Conservation (phyloP, 2,888 invertebrate genomes). For the Blomia tropicalis region DNA sequence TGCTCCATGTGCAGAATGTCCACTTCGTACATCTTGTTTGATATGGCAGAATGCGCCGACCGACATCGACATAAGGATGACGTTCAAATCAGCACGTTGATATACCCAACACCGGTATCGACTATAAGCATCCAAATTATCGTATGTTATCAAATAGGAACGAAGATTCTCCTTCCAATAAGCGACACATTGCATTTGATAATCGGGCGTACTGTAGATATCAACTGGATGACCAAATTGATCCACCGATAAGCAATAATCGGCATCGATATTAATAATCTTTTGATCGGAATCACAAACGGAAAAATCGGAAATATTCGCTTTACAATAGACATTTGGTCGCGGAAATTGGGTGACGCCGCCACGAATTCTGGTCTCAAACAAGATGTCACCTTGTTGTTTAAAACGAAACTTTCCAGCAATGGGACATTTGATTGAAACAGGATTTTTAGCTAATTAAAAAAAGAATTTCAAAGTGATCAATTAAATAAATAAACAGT, state of each 20-base stretch:
- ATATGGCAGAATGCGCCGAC: slow-evolving; percentile 79
- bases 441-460: slow-evolving; percentile 54
- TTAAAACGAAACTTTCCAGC: slow-evolving; percentile 90
- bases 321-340: slow-evolving; percentile 75
- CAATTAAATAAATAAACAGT: background rate
- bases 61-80: slow-evolving; percentile 65
- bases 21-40: slow-evolving; percentile 73
- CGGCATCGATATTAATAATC: slow-evolving; percentile 81
- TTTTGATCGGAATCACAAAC: slow-evolving; percentile 90
- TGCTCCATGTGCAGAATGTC: slow-evolving; percentile 73
- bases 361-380: slow-evolving; percentile 83
- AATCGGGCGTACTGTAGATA: slow-evolving; percentile 89
- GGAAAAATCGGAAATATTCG: slow-evolving; percentile 84
- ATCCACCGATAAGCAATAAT: slow-evolving; percentile 89
- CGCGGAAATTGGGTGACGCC: slow-evolving; percentile 86
- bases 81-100: slow-evolving; percentile 79
- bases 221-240: slow-evolving; percentile 83
- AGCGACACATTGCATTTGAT: slow-evolving; percentile 88
- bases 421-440: slow-evolving; percentile 80
- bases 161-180: slow-evolving; percentile 95
- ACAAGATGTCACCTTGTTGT: slow-evolving; percentile 72
- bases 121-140: slow-evolving; percentile 84
- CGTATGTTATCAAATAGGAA: slow-evolving; percentile 86
- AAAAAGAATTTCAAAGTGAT: background rate
- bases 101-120: slow-evolving; percentile 96